Conservation (phyloP, 2,113 vertebrate species). For the Colistium nudipinnis region DNA sequence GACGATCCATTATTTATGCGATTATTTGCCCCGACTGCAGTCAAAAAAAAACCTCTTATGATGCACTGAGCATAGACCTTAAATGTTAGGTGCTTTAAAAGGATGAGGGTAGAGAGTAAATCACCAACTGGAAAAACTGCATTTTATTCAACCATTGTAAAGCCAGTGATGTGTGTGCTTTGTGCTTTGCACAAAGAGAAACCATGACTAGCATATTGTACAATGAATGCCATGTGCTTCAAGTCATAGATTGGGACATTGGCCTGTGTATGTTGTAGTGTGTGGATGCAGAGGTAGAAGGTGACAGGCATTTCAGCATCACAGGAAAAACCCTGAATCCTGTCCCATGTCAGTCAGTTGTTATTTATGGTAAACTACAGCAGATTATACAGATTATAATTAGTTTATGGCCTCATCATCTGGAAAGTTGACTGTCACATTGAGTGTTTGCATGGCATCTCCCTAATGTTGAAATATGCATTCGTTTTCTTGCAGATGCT, state of each 20-base stretch:
- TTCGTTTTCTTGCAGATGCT: too few relatives aligned
- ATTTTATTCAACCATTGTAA: constrained; percentile 20
- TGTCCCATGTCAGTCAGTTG: not conserved
- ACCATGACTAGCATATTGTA: not conserved
- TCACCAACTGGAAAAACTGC: constrained; percentile 15
- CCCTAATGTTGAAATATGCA: too few relatives aligned
- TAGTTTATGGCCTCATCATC: too few relatives aligned
- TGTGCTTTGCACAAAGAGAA: constrained; percentile 3
- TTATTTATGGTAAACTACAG: not conserved
- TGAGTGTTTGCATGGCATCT: too few relatives aligned
- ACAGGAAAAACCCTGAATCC: not conserved
- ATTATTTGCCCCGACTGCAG: too few relatives aligned
- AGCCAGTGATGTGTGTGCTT: constrained; percentile 37
- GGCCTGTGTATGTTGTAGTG: not conserved
- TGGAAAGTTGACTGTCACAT: too few relatives aligned
- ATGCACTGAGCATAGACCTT: too few relatives aligned
- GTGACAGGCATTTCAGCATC: not conserved
- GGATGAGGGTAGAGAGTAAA: too few relatives aligned
- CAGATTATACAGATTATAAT: not conserved
- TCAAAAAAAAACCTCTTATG: too few relatives aligned
- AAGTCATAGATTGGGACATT: not conserved
- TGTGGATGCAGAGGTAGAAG: not conserved
- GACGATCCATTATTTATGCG: too few relatives aligned
- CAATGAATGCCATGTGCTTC: not conserved
- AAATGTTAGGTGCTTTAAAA: too few relatives aligned